Evolutionary conservation across 1,140 invertebrate genomes (phyloP).

Genomic region (Drosophila trapezifrons): DNA sequence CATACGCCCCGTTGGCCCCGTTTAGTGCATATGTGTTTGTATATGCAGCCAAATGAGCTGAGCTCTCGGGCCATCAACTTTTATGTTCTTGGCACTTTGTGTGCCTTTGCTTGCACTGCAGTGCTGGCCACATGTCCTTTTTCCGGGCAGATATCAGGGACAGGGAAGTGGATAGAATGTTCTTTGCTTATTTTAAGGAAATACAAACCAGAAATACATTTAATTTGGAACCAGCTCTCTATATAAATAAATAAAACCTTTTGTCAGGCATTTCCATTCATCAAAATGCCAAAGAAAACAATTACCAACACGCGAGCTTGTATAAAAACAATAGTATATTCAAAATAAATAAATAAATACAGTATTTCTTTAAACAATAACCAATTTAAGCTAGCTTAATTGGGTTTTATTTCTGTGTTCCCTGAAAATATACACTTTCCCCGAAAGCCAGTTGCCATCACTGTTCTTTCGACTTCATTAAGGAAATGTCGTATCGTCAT

Average conservation of each 20-base stretch:
- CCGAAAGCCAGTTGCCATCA: neutral
- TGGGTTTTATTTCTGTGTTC: too few relatives aligned
- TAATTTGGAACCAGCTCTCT: too few relatives aligned
- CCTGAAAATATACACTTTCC: neutral
- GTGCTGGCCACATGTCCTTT: constrained; percentile 11
- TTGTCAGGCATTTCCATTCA: neutral
- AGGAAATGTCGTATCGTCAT: constrained; percentile 81
- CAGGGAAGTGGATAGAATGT: neutral
- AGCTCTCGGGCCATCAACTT: constrained; percentile 63
- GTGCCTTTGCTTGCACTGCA: constrained; percentile 6
- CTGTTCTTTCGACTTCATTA: constrained; percentile 72
- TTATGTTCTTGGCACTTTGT: constrained; percentile 54
- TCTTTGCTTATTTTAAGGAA: neutral
- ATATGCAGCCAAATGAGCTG: constrained; percentile 55
- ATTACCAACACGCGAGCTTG: neutral
- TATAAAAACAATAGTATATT: neutral
- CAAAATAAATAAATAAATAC: neutral
- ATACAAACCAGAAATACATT: neutral
- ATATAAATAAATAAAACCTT: neutral
- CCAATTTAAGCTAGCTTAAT: neutral
- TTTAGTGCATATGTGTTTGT: constrained; percentile 8
- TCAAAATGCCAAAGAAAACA: neutral
- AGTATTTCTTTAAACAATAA: neutral
- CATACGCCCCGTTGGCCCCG: constrained; percentile 66
- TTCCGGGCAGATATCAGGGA: neutral